Conservation (phyloP, 2,888 invertebrate species). For the Amphipoea lucens region DNA sequence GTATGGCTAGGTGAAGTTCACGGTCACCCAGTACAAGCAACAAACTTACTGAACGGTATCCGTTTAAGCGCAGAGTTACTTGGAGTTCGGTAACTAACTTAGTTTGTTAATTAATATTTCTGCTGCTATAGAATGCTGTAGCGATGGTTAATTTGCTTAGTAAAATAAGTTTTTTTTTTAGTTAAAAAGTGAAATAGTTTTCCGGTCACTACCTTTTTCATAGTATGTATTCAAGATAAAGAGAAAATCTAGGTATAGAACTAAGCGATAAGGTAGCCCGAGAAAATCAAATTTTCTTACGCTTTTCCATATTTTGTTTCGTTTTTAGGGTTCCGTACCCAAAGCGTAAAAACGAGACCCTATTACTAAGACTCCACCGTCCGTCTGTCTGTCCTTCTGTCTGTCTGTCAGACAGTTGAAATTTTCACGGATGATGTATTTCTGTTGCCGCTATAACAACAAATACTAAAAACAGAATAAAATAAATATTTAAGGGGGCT, state of each 20-base stretch:
- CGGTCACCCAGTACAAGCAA: slow-evolving; percentile 3
- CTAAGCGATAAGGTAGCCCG: too few species aligned
- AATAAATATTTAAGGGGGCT: too few species aligned
- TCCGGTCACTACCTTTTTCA: neutral
- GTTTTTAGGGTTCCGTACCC: too few species aligned
- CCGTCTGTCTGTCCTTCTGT: too few species aligned
- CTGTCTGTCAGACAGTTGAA: too few species aligned
- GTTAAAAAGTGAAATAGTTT: neutral
- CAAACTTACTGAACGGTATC: slow-evolving; percentile 17
- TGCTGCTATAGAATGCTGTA: neutral
- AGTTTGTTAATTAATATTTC: slow-evolving; percentile 50
- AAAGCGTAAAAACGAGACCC: too few species aligned
- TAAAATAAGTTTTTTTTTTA: neutral
- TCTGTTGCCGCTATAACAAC: too few species aligned
- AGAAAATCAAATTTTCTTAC: too few species aligned
- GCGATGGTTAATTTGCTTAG: slow-evolving; percentile 3
- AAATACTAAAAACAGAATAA: too few species aligned
- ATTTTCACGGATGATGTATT: too few species aligned
- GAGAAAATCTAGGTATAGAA: neutral
- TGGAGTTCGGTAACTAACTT: slow-evolving; percentile 44
- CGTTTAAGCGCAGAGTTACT: slow-evolving; percentile 9
- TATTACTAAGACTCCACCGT: too few species aligned
- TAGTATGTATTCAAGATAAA: neutral
- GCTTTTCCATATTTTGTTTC: too few species aligned
- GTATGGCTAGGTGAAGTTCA: slow-evolving; percentile 13